phyloP scores from a whole-genome alignment of 2,797 vertebrate species.

The Hirundo rustica region DNA sequence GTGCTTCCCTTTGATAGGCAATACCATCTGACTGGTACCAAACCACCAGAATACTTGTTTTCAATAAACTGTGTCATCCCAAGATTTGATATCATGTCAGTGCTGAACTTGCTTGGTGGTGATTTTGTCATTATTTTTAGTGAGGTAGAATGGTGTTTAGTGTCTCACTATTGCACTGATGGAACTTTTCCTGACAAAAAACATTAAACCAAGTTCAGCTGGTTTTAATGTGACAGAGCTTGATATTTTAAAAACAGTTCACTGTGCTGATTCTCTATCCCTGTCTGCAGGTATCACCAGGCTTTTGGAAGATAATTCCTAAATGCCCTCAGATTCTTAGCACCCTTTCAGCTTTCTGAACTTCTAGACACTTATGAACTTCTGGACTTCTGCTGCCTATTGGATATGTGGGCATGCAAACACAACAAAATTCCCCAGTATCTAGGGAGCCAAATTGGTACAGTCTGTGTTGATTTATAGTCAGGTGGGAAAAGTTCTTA shows the following conservation, averaged over 20 bases:
- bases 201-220: background rate
- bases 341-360: background rate
- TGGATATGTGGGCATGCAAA: background rate
- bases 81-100: background rate
- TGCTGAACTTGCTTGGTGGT: fast-evolving
- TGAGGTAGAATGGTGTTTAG: background rate
- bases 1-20: background rate
- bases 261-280: background rate
- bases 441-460: background rate
- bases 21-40: background rate
- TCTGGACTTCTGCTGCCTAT: background rate
- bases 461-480: background rate
- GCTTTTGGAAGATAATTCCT: background rate
- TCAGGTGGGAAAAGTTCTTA: background rate
- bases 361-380: background rate
- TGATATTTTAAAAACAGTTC: background rate
- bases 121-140: background rate
- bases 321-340: conserved; percentile 3
- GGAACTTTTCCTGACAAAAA: background rate
- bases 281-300: background rate
- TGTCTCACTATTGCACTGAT: background rate
- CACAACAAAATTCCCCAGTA: background rate
- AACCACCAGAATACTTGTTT: background rate
- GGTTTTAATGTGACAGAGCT: background rate
- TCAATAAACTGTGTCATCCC: background rate